Percentiles rank a stretch among this genome's conserved stretches.
phyloP scores from a whole-genome alignment of 2,888 invertebrate genomes.

The Drosophila nr. perissopoda region DNA sequence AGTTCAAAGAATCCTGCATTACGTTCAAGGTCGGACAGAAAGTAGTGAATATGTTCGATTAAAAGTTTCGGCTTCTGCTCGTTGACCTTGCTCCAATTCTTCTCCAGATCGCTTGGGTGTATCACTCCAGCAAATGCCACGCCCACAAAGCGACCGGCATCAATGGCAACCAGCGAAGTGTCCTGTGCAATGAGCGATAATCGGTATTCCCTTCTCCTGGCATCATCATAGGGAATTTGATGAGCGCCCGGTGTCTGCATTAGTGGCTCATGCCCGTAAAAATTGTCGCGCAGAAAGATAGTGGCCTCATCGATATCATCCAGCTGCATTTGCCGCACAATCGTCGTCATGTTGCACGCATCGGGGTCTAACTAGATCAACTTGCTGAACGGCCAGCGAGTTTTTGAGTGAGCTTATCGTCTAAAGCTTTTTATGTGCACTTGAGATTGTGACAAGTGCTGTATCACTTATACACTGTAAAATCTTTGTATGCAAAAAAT shows the following conservation, averaged over 20 bases:
- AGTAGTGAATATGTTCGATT: slow-evolving; percentile 56
- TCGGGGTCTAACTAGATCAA: not conserved
- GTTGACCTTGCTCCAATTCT: slow-evolving; percentile 30
- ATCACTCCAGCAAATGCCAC: slow-evolving; percentile 34
- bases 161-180: slow-evolving; percentile 52
- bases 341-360: slow-evolving; percentile 41
- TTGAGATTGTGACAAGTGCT: not conserved
- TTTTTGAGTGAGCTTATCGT: slow-evolving; percentile 3
- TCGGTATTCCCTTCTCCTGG: slow-evolving; percentile 32
- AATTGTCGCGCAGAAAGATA: slow-evolving; percentile 48
- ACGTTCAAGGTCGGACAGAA: slow-evolving; percentile 63
- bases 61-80: slow-evolving; percentile 16
- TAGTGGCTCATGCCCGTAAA: slow-evolving; percentile 59
- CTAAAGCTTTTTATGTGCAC: not conserved
- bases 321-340: slow-evolving; percentile 46
- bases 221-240: not conserved
- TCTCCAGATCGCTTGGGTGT: slow-evolving; percentile 38
- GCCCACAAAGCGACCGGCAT: slow-evolving; percentile 55
- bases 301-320: slow-evolving; percentile 44
- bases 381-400: not conserved
- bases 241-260: slow-evolving; percentile 49
- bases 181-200: slow-evolving; percentile 34
- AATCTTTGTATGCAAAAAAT: not conserved
- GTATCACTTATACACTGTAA: not conserved
- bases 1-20: slow-evolving; percentile 59